phyloP scores from a whole-genome alignment of 2,888 invertebrate genomes.

The Ormyrus nitidulus region DNA sequence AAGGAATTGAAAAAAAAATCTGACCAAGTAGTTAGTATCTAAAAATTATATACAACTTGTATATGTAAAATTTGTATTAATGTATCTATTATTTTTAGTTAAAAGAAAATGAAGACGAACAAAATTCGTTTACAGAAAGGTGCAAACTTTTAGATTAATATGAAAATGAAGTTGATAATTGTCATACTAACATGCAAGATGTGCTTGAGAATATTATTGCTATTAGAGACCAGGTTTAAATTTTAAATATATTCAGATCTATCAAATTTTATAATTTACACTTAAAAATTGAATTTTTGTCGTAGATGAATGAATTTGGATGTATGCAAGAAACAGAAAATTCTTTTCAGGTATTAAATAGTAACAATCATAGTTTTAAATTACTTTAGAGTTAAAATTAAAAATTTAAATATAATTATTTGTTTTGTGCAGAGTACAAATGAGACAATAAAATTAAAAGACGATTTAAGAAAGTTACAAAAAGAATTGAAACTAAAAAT shows the following conservation, averaged over 20 bases:
- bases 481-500: constrained; percentile 62
- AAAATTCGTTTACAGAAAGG: constrained; percentile 64
- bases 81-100: constrained; percentile 60
- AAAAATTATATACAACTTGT: constrained; percentile 11
- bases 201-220: constrained; percentile 65
- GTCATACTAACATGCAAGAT: constrained; percentile 70
- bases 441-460: constrained; percentile 63
- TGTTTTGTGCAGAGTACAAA: constrained; percentile 51
- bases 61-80: constrained; percentile 17
- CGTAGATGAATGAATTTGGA: constrained; percentile 57
- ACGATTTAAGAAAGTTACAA: constrained; percentile 61
- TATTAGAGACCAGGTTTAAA: constrained; percentile 61
- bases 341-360: constrained; percentile 49
- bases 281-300: constrained; percentile 21
- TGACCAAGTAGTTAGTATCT: constrained; percentile 65
- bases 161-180: constrained; percentile 68
- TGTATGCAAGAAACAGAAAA: constrained; percentile 42
- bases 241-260: constrained; percentile 1
- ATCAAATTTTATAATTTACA: background rate
- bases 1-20: constrained; percentile 66
- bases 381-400: constrained; percentile 13
- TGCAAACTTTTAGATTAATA: constrained; percentile 66
- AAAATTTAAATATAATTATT: constrained; percentile 2
- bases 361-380: background rate
- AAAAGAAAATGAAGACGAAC: constrained; percentile 63